phyloP scores from a whole-genome alignment of 2,888 invertebrate species.

The Germaria angustata region DNA sequence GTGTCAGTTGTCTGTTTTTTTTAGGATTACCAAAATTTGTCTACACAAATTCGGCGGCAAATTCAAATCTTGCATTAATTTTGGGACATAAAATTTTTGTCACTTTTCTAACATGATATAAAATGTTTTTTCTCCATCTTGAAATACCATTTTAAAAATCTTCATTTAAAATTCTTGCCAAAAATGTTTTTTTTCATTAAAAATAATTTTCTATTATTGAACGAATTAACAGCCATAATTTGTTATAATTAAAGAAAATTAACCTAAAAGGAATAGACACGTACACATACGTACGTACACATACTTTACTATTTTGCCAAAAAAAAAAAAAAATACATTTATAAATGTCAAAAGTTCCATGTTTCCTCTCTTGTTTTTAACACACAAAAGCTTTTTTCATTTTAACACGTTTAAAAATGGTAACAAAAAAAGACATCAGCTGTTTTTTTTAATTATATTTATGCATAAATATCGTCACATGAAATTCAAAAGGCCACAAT shows the following conservation, averaged over 20 bases:
- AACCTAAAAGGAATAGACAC: background rate
- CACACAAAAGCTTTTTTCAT: background rate
- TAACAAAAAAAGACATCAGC: background rate
- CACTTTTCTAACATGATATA: no score
- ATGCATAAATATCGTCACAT: background rate
- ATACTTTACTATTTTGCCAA: constrained; percentile 11
- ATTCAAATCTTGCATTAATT: no score
- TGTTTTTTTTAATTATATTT: background rate
- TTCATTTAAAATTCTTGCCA: background rate
- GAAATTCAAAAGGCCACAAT: background rate
- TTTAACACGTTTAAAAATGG: background rate
- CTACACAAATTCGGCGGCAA: no score
- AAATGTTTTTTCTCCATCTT: no score
- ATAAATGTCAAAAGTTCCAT: background rate
- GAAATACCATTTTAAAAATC: no score
- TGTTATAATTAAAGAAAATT: background rate
- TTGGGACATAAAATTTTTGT: no score
- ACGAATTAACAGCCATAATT: constrained; percentile 13
- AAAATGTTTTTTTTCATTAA: constrained; percentile 2
- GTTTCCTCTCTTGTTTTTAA: background rate
- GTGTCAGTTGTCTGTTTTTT: no score
- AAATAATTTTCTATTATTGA: constrained; percentile 23
- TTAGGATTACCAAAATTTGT: no score
- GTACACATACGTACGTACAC: no score
- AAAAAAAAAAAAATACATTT: background rate